Evolutionary conservation across 2,797 vertebrate genomes (phyloP), one percentile per base, ranked within the genome.

Genomic region (Platalea minor): DNA sequence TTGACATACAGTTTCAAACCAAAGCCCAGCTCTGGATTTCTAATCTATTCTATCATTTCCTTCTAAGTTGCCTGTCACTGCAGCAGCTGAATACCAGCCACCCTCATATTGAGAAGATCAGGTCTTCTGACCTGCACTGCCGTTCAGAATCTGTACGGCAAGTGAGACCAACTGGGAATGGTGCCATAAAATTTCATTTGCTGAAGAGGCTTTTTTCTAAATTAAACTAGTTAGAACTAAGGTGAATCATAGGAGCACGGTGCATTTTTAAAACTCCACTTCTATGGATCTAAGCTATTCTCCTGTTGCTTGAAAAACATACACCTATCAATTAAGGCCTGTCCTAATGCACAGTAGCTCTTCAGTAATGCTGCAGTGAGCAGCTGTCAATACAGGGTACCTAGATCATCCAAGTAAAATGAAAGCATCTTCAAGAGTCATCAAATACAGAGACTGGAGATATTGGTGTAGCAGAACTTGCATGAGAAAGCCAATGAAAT

Each of bases 181-280:
- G 33, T 77, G 88, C 93, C 93, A 95, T 80, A 93, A 82, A 79
- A 95, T 85, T 67, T 54, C 83, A 92, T 76, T 94, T 93, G 83
- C 77, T 94, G 91, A 85, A 94, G 74, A 95, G 84, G 80, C 75
- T 96, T 82, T 97, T 95, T 92, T 73, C 92, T 89, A 93, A 94
- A 97, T 95, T 94, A 91, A 96, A 94, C 76, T 69, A 76, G 51
- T 74, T 79, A 76, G 70, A 87, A 95, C 43, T 48, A 85, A 87
- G 85, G 56, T 95, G 88, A 95, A 85, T 93, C 89, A 85, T 57
- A 87, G 75, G 7, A 92, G n/a, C 70, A 37, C 0, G 0, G 37
- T 79, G 48, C 69, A 48, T 70, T 92, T 94, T 93, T 17, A 60
- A 75, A 88, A 80, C 39, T 85, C 16, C 41, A 20, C 41, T 91